These are phyloP conservation scores for Drymonia ruficornis DNA, from an alignment of 2,888 invertebrate species.

Conservation along the genomic window DNA sequence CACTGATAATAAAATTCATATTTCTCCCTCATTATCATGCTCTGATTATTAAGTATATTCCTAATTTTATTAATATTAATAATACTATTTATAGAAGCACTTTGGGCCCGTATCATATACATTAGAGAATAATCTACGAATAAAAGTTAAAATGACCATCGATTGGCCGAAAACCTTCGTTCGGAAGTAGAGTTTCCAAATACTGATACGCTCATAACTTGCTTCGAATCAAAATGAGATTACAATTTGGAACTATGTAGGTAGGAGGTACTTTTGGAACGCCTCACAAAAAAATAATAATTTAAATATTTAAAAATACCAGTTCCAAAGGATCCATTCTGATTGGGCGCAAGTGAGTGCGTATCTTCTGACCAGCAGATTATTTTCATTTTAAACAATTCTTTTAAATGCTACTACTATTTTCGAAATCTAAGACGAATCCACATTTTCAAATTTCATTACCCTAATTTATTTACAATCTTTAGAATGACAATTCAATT, in stretches of 20 bases:
- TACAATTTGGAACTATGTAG: neutral
- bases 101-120: constrained; percentile 53
- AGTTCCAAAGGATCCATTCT: neutral
- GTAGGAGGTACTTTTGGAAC: too few relatives aligned
- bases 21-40: constrained; percentile 17
- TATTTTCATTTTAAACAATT: constrained; percentile 17
- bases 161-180: constrained; percentile 59
- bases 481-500: constrained; percentile 25
- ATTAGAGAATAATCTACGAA: constrained; percentile 34
- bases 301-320: too few relatives aligned
- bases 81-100: constrained; percentile 48
- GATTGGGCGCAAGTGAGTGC: neutral
- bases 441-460: constrained; percentile 21
- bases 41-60: constrained; percentile 14
- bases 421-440: neutral
- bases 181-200: constrained; percentile 51
- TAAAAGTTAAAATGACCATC: constrained; percentile 51
- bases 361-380: constrained; percentile 70
- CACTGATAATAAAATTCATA: neutral
- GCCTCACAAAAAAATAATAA: too few relatives aligned
- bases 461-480: constrained; percentile 33
- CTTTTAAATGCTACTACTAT: constrained; percentile 20
- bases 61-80: constrained; percentile 27
- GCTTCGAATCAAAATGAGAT: neutral
- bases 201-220: constrained; percentile 21